These are phyloP conservation scores for Ibidorhyncha struthersii DNA, from an alignment of 2,113 vertebrate species.

Conservation along the genomic window DNA sequence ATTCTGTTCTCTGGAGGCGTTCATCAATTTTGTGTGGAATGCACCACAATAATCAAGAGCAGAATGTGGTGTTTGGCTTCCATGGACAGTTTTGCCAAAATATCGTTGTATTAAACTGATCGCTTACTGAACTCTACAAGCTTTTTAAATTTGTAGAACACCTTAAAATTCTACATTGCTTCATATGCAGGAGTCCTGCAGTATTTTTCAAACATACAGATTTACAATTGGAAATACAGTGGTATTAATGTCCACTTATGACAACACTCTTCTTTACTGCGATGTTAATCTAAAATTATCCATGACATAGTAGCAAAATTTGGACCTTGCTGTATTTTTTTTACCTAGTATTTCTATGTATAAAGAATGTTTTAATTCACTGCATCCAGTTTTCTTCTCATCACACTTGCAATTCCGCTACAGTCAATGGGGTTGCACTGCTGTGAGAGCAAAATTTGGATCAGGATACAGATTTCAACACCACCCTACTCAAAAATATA, in stretches of 20 bases:
- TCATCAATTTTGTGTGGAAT: neutral
- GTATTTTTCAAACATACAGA: neutral
- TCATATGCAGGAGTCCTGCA: neutral
- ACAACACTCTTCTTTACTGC: neutral
- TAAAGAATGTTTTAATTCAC: neutral
- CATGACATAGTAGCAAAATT: neutral
- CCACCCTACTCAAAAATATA: constrained; percentile 40
- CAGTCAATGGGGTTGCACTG: neutral
- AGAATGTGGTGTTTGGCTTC: neutral
- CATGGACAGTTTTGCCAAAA: neutral
- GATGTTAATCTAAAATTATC: neutral
- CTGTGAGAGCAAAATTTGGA: constrained; percentile 21
- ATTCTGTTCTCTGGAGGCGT: neutral
- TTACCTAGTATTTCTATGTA: neutral
- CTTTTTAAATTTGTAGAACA: neutral
- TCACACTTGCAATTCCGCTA: neutral
- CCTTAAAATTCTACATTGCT: neutral
- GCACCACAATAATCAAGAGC: neutral
- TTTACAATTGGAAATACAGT: neutral
- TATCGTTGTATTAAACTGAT: neutral
- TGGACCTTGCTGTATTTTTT: neutral
- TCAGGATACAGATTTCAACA: constrained; percentile 62
- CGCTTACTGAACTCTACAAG: neutral
- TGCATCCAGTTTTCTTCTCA: neutral
- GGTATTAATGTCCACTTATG: neutral